Evolutionary conservation across 2,888 invertebrate genomes (phyloP), one percentile per base, ranked within the genome.

Genomic region (Baronia brevicornis): DNA sequence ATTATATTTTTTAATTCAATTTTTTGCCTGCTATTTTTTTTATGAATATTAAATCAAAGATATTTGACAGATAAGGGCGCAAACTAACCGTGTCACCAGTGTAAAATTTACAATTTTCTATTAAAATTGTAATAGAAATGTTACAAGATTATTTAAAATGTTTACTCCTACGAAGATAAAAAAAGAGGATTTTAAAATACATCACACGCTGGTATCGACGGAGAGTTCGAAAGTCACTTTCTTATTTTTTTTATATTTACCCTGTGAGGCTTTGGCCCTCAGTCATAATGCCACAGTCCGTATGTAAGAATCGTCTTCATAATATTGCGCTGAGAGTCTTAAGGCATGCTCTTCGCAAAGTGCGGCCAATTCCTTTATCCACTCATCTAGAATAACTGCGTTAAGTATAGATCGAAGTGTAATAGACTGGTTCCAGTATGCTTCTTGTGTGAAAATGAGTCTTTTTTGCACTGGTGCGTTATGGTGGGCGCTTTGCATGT

Each of bases 281-380:
- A 75, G 80, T 84, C 82, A 84, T 84, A 84, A 84, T 2, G 71
- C 65, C 33, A 84, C 77, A 0, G 67, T 62, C 11, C 71, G 55
- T 4, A 78, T 46, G 26, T 74, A 80, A 0, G 63, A 61, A 12
- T 77, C 73, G 10, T 82, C 78, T 40, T 77, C 77, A 37, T 67
- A 71, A 29, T 53, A 51, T 3, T 64, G 55, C 0, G 71, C 60
- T 0, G 80, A 60, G 1, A 80, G 46, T 22, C 79, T 58, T 1
- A 93, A 85, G 3, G 94, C 91, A 67, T 98, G 98, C 70, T 98
- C 98, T 68, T 97, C 95, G 41, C 96, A 92, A 34, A 98, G 87
- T 6, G 98, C 96, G 0, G 98, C 94, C 38, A 98, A 80, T 77
- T 98, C 97, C 68, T 97, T 96, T 0, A 97, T 86, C 93, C 98